Conservation (phyloP, 2,797 vertebrate species). For the Sebastes trivittatus region DNA sequence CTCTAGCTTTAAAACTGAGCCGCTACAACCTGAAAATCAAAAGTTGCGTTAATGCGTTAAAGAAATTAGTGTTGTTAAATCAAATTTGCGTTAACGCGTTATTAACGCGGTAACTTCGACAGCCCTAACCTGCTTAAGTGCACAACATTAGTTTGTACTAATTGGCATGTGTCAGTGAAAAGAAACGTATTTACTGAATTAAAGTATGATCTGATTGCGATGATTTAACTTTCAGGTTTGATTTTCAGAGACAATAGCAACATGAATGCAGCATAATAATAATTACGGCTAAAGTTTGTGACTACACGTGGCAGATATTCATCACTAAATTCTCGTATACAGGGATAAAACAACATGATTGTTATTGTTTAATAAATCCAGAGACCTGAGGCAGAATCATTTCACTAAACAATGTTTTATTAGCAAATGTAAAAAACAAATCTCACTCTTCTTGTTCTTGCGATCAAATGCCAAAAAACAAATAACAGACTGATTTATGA, state of each 20-base stretch:
- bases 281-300: neutral
- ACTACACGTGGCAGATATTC: neutral
- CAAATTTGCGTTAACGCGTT: no score
- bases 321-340: neutral
- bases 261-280: neutral
- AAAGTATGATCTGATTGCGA: neutral
- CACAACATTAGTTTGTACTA: neutral
- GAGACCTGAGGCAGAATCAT: neutral
- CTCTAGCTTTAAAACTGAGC: no score
- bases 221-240: neutral
- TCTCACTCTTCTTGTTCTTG: neutral
- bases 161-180: neutral
- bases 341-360: neutral
- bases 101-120: no score
- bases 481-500: neutral
- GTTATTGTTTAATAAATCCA: neutral
- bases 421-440: conserved; percentile 75
- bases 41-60: no score
- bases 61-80: no score
- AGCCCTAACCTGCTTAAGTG: no score
- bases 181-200: neutral
- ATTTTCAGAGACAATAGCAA: neutral
- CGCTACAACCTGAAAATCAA: no score
- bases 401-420: conserved; percentile 66
- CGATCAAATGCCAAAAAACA: neutral